phyloP scores from a whole-genome alignment of 2,888 invertebrate genomes.

The Anorthoa munda region DNA sequence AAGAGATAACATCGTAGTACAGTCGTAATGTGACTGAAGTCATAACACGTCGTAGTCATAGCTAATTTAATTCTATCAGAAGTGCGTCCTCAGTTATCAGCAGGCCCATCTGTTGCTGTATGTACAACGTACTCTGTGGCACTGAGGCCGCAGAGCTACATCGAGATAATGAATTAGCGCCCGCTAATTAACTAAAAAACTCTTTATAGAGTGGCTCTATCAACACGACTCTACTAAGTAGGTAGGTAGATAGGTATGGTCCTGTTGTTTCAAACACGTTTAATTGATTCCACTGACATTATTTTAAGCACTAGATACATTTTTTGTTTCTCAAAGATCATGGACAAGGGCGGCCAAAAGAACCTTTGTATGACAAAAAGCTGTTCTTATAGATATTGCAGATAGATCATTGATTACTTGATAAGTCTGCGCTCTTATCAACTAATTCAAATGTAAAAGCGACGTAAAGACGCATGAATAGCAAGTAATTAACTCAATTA shows the following conservation, averaged over 20 bases:
- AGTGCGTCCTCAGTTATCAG: slow-evolving; percentile 38
- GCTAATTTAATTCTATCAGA: slow-evolving; percentile 37
- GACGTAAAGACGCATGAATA: slow-evolving; percentile 4
- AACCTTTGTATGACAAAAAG: slow-evolving; percentile 15
- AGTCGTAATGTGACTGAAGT: slow-evolving; percentile 20
- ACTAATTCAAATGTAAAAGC: slow-evolving; percentile 9
- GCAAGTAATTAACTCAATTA: slow-evolving; percentile 23
- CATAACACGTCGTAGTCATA: slow-evolving; percentile 23
- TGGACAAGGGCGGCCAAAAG: slow-evolving; percentile 1
- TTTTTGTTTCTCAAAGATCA: slow-evolving; percentile 27
- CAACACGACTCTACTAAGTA: slow-evolving; percentile 16
- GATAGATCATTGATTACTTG: not conserved
- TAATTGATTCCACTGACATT: slow-evolving; percentile 27
- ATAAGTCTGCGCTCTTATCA: slow-evolving; percentile 9
- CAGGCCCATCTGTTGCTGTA: slow-evolving; percentile 41
- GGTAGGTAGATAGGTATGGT: not conserved
- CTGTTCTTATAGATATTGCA: not conserved
- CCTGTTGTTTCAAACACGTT: slow-evolving; percentile 40
- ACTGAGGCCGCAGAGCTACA: slow-evolving; percentile 30
- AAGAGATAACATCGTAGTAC: slow-evolving; percentile 17
- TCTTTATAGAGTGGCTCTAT: slow-evolving; percentile 35
- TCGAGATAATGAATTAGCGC: slow-evolving; percentile 52
- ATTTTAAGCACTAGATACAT: slow-evolving; percentile 8
- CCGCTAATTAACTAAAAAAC: slow-evolving; percentile 58
- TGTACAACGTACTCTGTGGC: slow-evolving; percentile 27